Percentiles rank a stretch among this genome's conserved stretches.
phyloP scores from a whole-genome alignment of 1,140 invertebrate genomes.

The Tigriopus japonicus region DNA sequence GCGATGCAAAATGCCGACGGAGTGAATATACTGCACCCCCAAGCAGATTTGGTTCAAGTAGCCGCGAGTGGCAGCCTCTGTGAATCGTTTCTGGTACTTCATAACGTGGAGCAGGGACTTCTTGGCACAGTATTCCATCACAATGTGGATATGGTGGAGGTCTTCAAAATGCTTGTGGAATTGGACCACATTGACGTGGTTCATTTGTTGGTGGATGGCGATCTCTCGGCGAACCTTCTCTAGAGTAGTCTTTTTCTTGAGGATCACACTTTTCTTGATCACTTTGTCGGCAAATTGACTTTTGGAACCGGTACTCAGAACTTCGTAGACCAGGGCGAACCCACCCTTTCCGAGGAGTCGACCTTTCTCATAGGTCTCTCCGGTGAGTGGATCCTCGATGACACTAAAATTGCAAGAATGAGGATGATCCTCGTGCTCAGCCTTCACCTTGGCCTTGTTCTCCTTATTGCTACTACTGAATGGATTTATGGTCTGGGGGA shows the following conservation, averaged over 20 bases:
- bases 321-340: conserved; percentile 8
- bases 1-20: conserved; percentile 74
- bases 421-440: no score
- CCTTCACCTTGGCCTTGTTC: no score
- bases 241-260: background rate
- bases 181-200: conserved; percentile 39
- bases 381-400: background rate
- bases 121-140: conserved; percentile 40
- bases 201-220: conserved; percentile 35
- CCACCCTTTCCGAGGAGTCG: conserved; percentile 6
- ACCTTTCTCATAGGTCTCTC: background rate
- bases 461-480: no score
- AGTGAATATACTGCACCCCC: conserved; percentile 82
- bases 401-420: background rate
- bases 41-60: conserved; percentile 82
- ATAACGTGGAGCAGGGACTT: conserved; percentile 42
- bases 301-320: background rate
- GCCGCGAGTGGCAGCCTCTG: conserved; percentile 85
- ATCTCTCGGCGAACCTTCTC: conserved; percentile 31
- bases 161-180: conserved; percentile 43
- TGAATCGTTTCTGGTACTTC: conserved; percentile 76
- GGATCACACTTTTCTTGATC: conserved; percentile 1
- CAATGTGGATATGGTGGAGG: conserved; percentile 39
- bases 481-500: no score
- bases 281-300: conserved; percentile 3